Base-by-base conservation (phyloP, 1,140 invertebrate genomes). In the Papilio polyxenes region DNA sequence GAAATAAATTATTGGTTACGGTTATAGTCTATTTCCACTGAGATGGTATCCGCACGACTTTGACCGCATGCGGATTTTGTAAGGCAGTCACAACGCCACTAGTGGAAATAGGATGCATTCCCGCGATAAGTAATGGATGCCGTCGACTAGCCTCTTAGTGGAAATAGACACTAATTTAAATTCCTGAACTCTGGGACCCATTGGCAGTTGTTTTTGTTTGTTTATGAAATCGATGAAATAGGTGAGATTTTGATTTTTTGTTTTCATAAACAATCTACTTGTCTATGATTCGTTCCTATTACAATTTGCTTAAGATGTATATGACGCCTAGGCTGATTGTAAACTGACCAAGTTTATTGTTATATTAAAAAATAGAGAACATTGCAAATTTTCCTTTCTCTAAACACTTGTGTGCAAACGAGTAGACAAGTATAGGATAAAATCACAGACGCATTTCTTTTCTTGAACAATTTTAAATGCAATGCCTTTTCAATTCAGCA, bases 391-490 rank as follows among this genome's bases (percentile, higher is more conserved):
- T 17, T 17, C 6, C 15, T 53, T 53, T 53, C 51, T 53, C 51
- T 53, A 17, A 53, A 53, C 15, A 17, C 8, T 20, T 59, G 8
- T 20, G 15, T 44, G 7, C 40, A 7, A 44, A 44, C 40, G 13
- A 56, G 8, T 59, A 9, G n/a, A n/a, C 17, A 59, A n/a, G 15
- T 56, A 56, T 56, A 7, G n/a, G 7, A 59, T 10, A 59, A 59
- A 59, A 59, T 48, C 37, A 76, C 20, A 49, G 10, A 23, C 17
- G 17, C 44, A 44, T 53, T 77, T 77, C 44, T 77, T 53, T 77
- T 23, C 75, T 51, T 49, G n/a, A 51, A 51, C 20, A n/a, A 23
- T 56, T 77, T 77, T 13, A 53, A 77, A 77, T 77, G 49, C n/a
- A 77, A 56, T 56, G 75, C 75, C 20, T 77, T 76, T 49, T 23